Evolutionary conservation across 2,797 vertebrate genomes (phyloP).

Genomic region (Crypturellus tataupa): DNA sequence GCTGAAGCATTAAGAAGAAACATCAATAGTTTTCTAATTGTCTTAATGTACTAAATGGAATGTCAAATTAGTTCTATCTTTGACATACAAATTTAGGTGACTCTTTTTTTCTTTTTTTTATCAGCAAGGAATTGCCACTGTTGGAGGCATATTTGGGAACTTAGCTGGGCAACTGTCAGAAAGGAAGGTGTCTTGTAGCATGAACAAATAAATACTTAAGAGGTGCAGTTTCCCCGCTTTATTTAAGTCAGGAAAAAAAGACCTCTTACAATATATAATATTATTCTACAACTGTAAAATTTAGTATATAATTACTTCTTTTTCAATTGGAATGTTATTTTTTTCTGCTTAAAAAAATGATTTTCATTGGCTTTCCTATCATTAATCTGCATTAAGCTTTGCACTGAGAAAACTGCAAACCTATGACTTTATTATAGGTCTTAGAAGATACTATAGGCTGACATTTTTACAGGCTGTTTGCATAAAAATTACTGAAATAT

Average conservation of each 20-base stretch:
- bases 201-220: background rate
- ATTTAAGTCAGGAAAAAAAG: background rate
- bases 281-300: background rate
- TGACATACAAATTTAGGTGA: background rate
- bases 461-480: constrained; percentile 44
- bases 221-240: background rate
- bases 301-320: background rate
- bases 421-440: constrained; percentile 24
- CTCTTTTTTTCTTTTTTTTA: background rate
- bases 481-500: constrained; percentile 35
- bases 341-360: background rate
- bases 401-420: constrained; percentile 7
- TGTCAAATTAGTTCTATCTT: background rate
- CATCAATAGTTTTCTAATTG: background rate
- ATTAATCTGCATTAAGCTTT: background rate
- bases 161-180: background rate
- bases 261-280: background rate
- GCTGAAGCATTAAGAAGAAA: background rate
- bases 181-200: background rate
- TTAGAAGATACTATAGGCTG: background rate
- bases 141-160: background rate
- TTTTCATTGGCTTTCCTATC: constrained; percentile 7
- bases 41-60: background rate
- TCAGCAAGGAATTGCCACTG: background rate
- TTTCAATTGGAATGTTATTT: background rate